Percentiles rank a stretch among this genome's conserved stretches.
Evolutionary conservation across 2,113 vertebrate species (phyloP).

Genomic region (Gasterosteus aculeatus): DNA sequence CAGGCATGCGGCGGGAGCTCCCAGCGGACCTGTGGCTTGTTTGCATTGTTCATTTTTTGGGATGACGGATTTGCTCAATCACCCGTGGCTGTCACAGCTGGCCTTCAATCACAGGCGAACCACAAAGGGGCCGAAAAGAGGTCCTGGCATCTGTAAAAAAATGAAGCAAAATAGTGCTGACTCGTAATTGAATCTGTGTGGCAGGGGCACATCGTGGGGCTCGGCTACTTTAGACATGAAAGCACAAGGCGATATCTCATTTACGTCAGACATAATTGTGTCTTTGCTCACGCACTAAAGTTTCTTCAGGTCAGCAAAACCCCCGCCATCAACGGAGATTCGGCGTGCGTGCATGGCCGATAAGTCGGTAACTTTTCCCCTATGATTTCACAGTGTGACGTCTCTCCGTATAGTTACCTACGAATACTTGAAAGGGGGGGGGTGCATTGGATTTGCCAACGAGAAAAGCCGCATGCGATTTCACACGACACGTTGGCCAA

Average conservation of each 20-base stretch:
- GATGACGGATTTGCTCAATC: conserved; percentile 74
- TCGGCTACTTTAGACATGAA: conserved; percentile 3
- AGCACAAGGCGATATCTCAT: too few species aligned
- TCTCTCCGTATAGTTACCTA: background rate
- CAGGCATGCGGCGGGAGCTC: conserved; percentile 24
- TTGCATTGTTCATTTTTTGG: conserved; percentile 64
- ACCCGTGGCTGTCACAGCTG: conserved; percentile 73
- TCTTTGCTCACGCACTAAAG: conserved; percentile 8
- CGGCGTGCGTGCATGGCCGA: conserved; percentile 1
- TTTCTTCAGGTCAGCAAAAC: conserved; percentile 1
- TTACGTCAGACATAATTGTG: background rate
- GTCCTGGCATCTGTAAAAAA: conserved; percentile 61
- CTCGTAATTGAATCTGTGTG: conserved; percentile 64
- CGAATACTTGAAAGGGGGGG: background rate
- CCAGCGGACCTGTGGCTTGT: conserved; percentile 65
- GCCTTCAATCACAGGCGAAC: conserved; percentile 64
- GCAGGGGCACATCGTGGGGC: conserved; percentile 2
- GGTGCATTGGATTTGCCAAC: conserved; percentile 24
- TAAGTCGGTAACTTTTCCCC: conserved; percentile 28
- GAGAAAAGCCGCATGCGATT: conserved; percentile 25
- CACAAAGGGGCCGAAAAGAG: conserved; percentile 34
- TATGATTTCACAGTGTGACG: conserved; percentile 15
- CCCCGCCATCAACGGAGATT: conserved; percentile 1
- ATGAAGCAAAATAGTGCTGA: conserved; percentile 56
- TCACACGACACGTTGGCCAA: conserved; percentile 26